These are phyloP conservation scores for Diplolepis rosae DNA, from an alignment of 2,888 invertebrate genomes.

Conservation along the genomic window DNA sequence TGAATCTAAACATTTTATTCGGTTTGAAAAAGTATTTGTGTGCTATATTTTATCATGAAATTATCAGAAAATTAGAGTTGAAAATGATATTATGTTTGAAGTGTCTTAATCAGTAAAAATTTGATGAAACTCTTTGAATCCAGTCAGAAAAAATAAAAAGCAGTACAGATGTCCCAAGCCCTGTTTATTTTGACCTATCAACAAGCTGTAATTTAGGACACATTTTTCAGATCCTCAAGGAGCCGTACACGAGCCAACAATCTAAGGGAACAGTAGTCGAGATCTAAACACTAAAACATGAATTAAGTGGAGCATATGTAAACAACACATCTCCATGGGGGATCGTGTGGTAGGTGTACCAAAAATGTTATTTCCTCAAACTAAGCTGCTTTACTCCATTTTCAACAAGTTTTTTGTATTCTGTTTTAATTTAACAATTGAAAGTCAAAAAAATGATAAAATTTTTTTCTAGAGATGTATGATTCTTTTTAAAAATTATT, in stretches of 20 bases:
- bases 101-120: too few relatives aligned
- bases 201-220: conserved; percentile 13
- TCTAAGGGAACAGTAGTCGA: conserved; percentile 50
- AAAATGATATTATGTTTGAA: too few relatives aligned
- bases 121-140: background rate
- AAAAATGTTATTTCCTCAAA: background rate
- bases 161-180: background rate
- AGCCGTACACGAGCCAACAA: conserved; percentile 50
- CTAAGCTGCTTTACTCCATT: background rate
- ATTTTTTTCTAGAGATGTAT: too few relatives aligned
- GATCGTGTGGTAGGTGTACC: background rate
- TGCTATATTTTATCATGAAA: too few relatives aligned
- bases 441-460: too few relatives aligned
- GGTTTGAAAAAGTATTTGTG: too few relatives aligned
- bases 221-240: conserved; percentile 28
- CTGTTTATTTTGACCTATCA: conserved; percentile 26
- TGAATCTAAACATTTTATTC: too few relatives aligned
- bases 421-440: background rate
- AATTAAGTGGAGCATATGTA: conserved; percentile 61
- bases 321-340: conserved; percentile 48
- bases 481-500: too few relatives aligned
- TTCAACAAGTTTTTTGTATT: background rate
- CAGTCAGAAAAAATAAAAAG: background rate
- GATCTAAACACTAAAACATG: conserved; percentile 62
- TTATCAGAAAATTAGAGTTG: too few relatives aligned